Conservation (phyloP, 2,888 invertebrate species). For the Asteroscopus sphinx region DNA sequence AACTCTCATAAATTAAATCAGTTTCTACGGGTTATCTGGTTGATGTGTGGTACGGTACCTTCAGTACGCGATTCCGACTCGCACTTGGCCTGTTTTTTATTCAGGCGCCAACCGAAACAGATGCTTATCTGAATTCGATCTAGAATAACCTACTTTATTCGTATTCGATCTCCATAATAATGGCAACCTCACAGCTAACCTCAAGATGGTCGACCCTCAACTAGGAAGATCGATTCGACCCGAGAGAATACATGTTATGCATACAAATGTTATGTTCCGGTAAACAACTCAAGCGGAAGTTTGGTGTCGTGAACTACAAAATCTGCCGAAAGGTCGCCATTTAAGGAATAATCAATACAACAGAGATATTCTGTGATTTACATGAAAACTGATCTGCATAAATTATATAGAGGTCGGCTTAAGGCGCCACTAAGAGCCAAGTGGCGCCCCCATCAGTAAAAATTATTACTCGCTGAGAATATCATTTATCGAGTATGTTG, state of each 20-base stretch:
- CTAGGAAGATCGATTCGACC: conserved; percentile 55
- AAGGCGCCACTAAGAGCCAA: no score
- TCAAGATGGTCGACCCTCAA: conserved; percentile 52
- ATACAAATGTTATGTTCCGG: conserved; percentile 55
- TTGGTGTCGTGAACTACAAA: conserved; percentile 29
- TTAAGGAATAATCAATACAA: conserved; percentile 40
- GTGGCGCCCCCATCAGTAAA: no score
- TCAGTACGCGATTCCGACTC: no score
- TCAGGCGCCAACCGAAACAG: not conserved
- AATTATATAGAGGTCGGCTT: conserved; percentile 28
- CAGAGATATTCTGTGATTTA: conserved; percentile 34
- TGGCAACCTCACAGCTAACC: conserved; percentile 49
- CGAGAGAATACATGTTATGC: conserved; percentile 54
- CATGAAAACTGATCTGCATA: conserved; percentile 41
- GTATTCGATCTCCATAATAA: conserved; percentile 45
- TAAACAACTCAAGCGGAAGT: conserved; percentile 53
- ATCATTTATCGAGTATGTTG: no score
- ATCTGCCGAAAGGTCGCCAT: conserved; percentile 49
- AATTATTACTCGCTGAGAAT: no score
- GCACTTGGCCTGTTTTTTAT: no score
- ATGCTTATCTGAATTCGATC: conserved; percentile 15
- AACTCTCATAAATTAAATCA: no score
- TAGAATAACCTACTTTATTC: conserved; percentile 27
- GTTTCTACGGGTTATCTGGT: no score
- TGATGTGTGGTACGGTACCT: no score